Evolutionary conservation across 2,797 vertebrate species (phyloP).

Genomic region (Bradypodion pumilum): DNA sequence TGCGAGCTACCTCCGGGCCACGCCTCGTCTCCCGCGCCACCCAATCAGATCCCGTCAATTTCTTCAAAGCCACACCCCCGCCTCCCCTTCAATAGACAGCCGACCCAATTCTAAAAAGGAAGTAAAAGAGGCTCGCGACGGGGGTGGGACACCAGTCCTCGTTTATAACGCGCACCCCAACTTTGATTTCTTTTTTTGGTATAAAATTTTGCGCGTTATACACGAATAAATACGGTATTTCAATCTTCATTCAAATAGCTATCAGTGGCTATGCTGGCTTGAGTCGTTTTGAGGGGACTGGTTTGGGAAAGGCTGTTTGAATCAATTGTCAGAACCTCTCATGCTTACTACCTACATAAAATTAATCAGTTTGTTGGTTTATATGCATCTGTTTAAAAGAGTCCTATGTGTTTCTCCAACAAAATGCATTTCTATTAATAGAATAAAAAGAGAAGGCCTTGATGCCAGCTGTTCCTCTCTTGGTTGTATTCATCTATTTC

Average conservation of each 20-base stretch:
- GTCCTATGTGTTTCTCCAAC: neutral
- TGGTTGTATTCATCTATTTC: constrained; percentile 51
- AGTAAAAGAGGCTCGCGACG: too few species aligned
- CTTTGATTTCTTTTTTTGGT: too few species aligned
- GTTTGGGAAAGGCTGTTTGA: neutral
- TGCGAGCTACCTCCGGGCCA: too few species aligned
- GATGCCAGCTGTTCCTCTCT: constrained; percentile 2
- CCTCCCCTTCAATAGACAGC: too few species aligned
- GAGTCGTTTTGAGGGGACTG: neutral
- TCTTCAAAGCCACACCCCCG: too few species aligned
- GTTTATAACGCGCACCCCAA: too few species aligned
- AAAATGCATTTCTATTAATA: neutral
- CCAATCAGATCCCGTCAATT: too few species aligned
- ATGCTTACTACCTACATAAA: neutral
- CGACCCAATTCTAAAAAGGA: too few species aligned
- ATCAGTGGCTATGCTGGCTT: neutral
- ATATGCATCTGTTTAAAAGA: neutral
- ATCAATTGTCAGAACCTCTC: neutral
- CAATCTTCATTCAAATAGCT: neutral
- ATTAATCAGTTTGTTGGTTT: neutral
- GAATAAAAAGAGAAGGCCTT: constrained; percentile 34
- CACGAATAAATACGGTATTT: neutral
- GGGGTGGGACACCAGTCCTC: too few species aligned
- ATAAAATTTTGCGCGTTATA: too few species aligned
- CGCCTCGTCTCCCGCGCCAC: too few species aligned